Percentiles rank a stretch among this genome's conserved stretches.
phyloP scores from a whole-genome alignment of 2,888 invertebrate species.

The Polydrusus pterygomalis region DNA sequence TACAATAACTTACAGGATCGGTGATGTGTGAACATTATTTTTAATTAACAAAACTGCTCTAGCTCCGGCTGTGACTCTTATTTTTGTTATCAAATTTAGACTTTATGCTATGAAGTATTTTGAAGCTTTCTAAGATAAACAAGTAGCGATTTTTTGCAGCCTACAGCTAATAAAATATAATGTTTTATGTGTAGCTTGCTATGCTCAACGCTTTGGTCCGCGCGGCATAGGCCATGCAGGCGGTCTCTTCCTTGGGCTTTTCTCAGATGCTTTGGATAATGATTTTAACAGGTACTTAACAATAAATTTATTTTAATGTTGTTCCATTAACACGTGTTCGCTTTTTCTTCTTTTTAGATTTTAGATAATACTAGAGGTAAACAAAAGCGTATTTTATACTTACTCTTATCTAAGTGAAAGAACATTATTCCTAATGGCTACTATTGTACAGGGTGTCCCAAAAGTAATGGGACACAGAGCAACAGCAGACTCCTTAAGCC shows the following conservation, averaged over 20 bases:
- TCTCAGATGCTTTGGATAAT: slow-evolving; percentile 87
- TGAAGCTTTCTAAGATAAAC: slow-evolving; percentile 5
- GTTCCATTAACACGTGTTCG: slow-evolving; percentile 22
- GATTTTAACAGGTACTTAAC: slow-evolving; percentile 82
- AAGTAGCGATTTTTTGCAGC: slow-evolving; percentile 24
- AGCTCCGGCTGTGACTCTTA: no score
- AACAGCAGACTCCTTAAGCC: no score
- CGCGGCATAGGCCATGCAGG: slow-evolving; percentile 95
- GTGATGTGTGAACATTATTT: no score
- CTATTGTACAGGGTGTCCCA: no score
- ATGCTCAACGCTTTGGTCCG: slow-evolving; percentile 96
- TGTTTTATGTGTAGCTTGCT: slow-evolving; percentile 83
- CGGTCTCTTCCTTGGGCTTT: slow-evolving; percentile 88
- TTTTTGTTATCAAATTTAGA: not conserved
- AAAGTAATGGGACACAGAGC: no score
- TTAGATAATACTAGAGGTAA: slow-evolving; percentile 27
- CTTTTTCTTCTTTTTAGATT: slow-evolving; percentile 33
- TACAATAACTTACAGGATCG: not conserved
- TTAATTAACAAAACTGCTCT: no score
- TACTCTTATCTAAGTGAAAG: no score
- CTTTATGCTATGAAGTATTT: not conserved
- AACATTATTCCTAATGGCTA: no score
- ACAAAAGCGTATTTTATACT: no score
- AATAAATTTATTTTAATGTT: slow-evolving; percentile 53
- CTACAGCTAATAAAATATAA: slow-evolving; percentile 43